Conservation (phyloP, 2,113 vertebrate genomes). For the Antechinus flavipes region DNA sequence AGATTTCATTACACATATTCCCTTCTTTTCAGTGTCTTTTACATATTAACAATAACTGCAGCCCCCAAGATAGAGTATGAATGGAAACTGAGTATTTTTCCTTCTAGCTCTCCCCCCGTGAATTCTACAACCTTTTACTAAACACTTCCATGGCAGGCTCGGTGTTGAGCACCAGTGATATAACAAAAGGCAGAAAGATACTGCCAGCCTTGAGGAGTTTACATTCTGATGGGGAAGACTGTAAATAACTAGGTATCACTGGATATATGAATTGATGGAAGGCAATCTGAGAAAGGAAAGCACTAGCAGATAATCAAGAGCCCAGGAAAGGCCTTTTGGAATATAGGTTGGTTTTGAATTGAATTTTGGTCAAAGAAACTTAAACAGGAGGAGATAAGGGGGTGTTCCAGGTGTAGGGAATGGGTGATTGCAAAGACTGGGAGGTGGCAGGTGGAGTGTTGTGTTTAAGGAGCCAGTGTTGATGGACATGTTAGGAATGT, state of each 20-base stretch:
- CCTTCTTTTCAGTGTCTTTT: constrained; percentile 39
- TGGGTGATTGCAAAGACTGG: not conserved
- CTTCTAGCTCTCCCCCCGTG: not conserved
- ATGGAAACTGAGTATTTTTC: not conserved
- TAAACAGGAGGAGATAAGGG: not conserved
- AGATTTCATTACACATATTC: not conserved
- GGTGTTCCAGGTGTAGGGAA: not conserved
- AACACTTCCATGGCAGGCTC: rapidly evolving
- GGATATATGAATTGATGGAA: not conserved
- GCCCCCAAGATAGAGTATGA: not conserved
- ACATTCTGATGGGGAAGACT: not conserved
- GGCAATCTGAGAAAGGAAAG: not conserved
- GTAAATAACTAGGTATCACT: not conserved
- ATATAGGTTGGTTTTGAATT: not conserved
- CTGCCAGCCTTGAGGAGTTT: not conserved
- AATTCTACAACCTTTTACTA: not conserved
- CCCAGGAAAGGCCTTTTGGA: not conserved
- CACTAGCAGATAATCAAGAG: not conserved
- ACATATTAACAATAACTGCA: constrained; percentile 3
- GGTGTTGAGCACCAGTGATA: not conserved
- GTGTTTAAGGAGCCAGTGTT: not conserved
- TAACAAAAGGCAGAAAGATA: not conserved
- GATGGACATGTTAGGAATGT: not conserved
- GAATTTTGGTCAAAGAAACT: not conserved
- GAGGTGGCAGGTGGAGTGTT: not conserved